Percentiles rank a stretch among this genome's conserved stretches.
phyloP scores from a whole-genome alignment of 2,888 invertebrate genomes.

The Apotomis betuletana region DNA sequence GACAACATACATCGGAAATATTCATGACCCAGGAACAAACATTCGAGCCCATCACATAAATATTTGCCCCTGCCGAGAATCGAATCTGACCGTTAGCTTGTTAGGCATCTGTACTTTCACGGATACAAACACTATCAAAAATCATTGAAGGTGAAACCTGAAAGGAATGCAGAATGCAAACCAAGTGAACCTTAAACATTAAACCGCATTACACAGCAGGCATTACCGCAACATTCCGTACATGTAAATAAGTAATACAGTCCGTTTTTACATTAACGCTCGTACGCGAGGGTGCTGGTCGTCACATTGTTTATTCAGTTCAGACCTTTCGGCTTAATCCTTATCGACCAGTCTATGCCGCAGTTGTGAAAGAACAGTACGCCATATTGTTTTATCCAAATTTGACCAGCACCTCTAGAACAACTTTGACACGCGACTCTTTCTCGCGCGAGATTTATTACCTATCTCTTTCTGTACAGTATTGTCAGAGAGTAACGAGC shows the following conservation, averaged over 20 bases:
- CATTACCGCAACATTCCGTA: slow-evolving; percentile 44
- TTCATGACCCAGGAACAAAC: no score
- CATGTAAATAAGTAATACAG: slow-evolving; percentile 55
- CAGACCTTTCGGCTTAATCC: slow-evolving; percentile 70
- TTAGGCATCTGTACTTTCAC: no score
- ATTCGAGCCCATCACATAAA: no score
- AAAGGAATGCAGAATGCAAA: slow-evolving; percentile 28
- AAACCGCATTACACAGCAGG: slow-evolving; percentile 31
- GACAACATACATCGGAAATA: no score
- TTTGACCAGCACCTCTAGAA: neutral
- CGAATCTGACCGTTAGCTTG: no score
- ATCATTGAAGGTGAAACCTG: neutral
- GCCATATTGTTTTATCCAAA: neutral
- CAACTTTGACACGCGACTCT: no score
- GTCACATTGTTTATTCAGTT: slow-evolving; percentile 75
- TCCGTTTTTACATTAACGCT: slow-evolving; percentile 65
- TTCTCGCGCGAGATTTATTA: no score
- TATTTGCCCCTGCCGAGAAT: no score
- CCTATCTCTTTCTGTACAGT: no score
- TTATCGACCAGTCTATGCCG: slow-evolving; percentile 66
- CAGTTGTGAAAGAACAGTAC: slow-evolving; percentile 42
- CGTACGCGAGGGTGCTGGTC: slow-evolving; percentile 55
- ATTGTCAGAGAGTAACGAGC: no score
- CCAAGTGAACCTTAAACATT: slow-evolving; percentile 22
- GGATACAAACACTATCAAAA: neutral